Evolutionary conservation across 2,888 invertebrate species (phyloP).

Genomic region (Drosophila cyrtoloma): DNA sequence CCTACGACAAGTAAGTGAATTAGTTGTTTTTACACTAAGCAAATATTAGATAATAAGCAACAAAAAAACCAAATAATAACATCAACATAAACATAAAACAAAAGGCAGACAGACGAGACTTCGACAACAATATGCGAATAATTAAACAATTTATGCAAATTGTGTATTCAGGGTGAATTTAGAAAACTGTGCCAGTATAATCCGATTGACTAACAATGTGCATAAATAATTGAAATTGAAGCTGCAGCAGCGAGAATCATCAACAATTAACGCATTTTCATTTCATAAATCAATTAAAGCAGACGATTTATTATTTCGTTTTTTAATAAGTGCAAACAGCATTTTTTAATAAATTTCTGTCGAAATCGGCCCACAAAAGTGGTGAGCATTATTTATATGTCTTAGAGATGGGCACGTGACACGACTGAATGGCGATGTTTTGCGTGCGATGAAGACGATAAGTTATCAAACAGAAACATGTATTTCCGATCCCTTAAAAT

Average conservation of each 20-base stretch:
- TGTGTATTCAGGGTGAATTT: conserved; percentile 16
- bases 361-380: conserved; percentile 39
- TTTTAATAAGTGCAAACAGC: conserved; percentile 56
- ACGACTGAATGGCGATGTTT: not conserved
- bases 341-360: conserved; percentile 67
- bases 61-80: conserved; percentile 17
- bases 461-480: not conserved
- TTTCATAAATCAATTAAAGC: conserved; percentile 35
- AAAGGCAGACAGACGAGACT: not conserved
- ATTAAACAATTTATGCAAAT: conserved; percentile 17
- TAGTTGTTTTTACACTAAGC: conserved; percentile 20
- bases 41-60: conserved; percentile 58
- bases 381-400: conserved; percentile 55
- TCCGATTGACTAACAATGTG: conserved; percentile 7
- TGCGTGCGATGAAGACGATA: not conserved
- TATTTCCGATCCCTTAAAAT: not conserved
- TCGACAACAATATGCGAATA: conserved; percentile 14
- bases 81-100: conserved; percentile 4
- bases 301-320: conserved; percentile 28
- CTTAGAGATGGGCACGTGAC: conserved; percentile 11
- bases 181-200: conserved; percentile 5
- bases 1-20: conserved; percentile 82
- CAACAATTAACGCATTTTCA: conserved; percentile 36
- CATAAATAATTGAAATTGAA: conserved; percentile 9
- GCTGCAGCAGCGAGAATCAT: conserved; percentile 2